Evolutionary conservation across 1,140 invertebrate species (phyloP).

Genomic region (Drosophila virilis): DNA sequence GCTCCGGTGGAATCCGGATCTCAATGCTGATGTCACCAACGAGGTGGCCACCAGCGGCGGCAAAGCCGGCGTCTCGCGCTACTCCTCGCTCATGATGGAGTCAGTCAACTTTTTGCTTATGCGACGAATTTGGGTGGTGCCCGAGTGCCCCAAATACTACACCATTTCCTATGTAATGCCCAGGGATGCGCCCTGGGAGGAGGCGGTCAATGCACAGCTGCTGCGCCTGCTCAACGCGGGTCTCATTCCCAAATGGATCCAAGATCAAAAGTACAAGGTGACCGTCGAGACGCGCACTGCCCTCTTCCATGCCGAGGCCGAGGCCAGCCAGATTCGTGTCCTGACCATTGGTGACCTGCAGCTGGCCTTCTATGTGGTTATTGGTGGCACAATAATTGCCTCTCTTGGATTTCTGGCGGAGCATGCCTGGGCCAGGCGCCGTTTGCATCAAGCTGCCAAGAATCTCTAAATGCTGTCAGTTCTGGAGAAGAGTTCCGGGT

Average conservation of each 20-base stretch:
- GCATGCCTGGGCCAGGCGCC: conserved; percentile 19
- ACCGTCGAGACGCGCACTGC: conserved; percentile 40
- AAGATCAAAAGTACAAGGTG: conserved; percentile 54
- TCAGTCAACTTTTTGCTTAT: conserved; percentile 53
- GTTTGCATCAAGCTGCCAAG: neutral
- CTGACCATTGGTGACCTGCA: conserved; percentile 74
- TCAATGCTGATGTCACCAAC: conserved; percentile 62
- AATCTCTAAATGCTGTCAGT: neutral
- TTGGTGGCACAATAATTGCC: conserved; percentile 58
- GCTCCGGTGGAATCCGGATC: conserved; percentile 60
- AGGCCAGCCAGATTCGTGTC: conserved; percentile 48
- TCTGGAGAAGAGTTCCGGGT: no score
- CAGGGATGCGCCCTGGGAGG: conserved; percentile 70
- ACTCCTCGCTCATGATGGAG: conserved; percentile 64
- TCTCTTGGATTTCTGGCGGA: conserved; percentile 53
- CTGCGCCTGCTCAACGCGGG: conserved; percentile 63
- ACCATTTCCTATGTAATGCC: conserved; percentile 80
- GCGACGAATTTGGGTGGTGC: conserved; percentile 68
- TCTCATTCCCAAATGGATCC: conserved; percentile 74
- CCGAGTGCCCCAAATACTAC: conserved; percentile 82
- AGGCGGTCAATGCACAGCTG: conserved; percentile 69
- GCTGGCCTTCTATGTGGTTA: conserved; percentile 75
- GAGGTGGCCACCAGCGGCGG: conserved; percentile 62
- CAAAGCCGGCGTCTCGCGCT: conserved; percentile 70
- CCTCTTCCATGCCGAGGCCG: conserved; percentile 13